Evolutionary conservation across 2,113 vertebrate genomes (phyloP).

Genomic region (Athene cunicularia): DNA sequence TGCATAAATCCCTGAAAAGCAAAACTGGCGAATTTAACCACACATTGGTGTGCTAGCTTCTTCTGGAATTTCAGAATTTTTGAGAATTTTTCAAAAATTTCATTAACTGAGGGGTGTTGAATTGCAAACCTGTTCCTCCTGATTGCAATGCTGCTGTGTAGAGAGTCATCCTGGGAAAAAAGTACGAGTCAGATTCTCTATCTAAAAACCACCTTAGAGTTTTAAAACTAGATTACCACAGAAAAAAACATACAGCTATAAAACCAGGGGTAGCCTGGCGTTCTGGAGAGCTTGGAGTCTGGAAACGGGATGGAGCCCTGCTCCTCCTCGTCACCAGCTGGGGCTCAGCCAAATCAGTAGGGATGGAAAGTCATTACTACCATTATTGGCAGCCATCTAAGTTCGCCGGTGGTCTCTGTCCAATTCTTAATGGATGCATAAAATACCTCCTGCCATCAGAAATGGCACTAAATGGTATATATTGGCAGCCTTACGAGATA

Average conservation of each 20-base stretch:
- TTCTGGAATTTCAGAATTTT: background rate
- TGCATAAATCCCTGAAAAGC: constrained; percentile 42
- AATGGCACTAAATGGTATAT: background rate
- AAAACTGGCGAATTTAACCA: background rate
- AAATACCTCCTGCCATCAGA: background rate
- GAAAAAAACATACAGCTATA: background rate
- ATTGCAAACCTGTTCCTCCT: background rate
- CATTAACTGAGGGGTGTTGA: background rate
- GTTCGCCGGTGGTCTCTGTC: background rate
- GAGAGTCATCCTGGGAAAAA: background rate
- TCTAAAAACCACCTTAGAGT: background rate
- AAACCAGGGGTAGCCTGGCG: background rate
- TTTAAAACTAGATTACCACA: background rate
- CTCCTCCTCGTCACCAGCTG: background rate
- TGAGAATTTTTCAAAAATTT: background rate
- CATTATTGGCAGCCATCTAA: background rate
- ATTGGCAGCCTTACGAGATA: background rate
- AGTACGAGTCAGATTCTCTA: background rate
- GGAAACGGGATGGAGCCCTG: background rate
- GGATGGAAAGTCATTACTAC: background rate
- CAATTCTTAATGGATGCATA: background rate
- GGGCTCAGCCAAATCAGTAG: background rate
- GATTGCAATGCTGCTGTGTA: background rate
- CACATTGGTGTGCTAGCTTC: fast-evolving
- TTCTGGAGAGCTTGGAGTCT: background rate